Conservation (phyloP, 1,140 invertebrate genomes). For the Rhyzopertha dominica region DNA sequence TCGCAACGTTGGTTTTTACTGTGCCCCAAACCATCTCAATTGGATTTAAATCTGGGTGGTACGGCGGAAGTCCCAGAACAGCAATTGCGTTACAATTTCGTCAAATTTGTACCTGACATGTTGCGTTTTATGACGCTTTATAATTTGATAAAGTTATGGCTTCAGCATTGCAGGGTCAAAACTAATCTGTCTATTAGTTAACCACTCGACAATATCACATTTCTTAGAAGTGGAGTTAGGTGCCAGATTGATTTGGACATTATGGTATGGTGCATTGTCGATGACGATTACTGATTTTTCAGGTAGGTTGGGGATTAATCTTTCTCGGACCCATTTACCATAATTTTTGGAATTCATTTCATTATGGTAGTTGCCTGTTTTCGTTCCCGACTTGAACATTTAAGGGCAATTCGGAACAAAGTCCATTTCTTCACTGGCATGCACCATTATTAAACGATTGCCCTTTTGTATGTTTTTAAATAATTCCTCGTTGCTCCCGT, state of each 20-base stretch:
- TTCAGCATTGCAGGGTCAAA: conserved; percentile 13
- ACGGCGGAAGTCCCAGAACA: conserved; percentile 13
- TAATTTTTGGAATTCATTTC: too few relatives aligned
- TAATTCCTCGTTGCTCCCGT: too few relatives aligned
- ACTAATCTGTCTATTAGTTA: conserved; percentile 19
- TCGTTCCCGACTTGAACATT: too few relatives aligned
- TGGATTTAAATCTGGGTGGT: conserved; percentile 11
- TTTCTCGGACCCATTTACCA: too few relatives aligned
- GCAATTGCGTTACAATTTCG: conserved; percentile 1
- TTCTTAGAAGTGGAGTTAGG: conserved; percentile 27
- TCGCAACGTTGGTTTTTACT: not conserved
- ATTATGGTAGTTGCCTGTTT: too few relatives aligned
- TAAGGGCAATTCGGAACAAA: too few relatives aligned
- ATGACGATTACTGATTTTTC: conserved; percentile 36
- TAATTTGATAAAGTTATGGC: conserved; percentile 10
- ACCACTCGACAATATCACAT: conserved; percentile 31
- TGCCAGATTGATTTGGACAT: conserved; percentile 25
- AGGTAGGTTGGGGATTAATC: conserved; percentile 41
- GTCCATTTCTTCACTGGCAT: too few relatives aligned
- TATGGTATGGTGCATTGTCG: conserved; percentile 44
- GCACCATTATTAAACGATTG: too few relatives aligned
- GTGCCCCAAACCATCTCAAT: conserved; percentile 11
- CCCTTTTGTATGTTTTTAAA: too few relatives aligned
- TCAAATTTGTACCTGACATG: conserved; percentile 7
- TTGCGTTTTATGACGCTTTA: conserved; percentile 13